Conservation (phyloP, 2,113 vertebrate species). For the Strigops habroptila region DNA sequence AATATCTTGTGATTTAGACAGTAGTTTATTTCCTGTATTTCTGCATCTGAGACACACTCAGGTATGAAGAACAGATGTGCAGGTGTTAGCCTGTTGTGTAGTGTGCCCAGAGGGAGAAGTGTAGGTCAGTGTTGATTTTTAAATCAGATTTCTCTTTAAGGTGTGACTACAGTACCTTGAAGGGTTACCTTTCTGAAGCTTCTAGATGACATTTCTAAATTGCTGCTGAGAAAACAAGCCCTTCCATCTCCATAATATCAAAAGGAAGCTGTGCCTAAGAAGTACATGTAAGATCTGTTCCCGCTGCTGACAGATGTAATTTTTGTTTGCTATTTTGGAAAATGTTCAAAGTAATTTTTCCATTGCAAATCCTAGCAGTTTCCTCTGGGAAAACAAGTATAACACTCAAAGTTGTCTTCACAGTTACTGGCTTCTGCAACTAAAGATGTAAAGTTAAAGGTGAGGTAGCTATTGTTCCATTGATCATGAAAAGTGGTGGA, state of each 20-base stretch:
- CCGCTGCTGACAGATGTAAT: constrained; percentile 66
- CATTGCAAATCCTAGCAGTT: constrained; percentile 46
- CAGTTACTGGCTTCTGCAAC: constrained; percentile 24
- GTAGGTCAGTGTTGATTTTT: constrained; percentile 27
- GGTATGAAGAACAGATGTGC: constrained; percentile 51
- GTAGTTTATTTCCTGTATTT: constrained; percentile 41
- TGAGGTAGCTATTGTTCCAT: not conserved
- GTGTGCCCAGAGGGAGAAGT: constrained; percentile 21
- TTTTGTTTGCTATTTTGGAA: constrained; percentile 71
- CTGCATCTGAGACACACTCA: constrained; percentile 18
- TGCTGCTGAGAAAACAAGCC: constrained; percentile 63
- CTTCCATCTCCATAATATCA: constrained; percentile 54
- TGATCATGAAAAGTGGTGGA: not conserved
- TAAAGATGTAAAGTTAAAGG: constrained; percentile 8
- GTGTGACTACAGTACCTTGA: constrained; percentile 2
- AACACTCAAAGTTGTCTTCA: constrained; percentile 13
- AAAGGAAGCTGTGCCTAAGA: constrained; percentile 68
- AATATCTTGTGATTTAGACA: constrained; percentile 12
- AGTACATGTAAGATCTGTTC: constrained; percentile 64
- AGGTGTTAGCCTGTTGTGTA: constrained; percentile 12
- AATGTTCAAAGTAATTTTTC: constrained; percentile 62
- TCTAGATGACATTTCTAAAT: constrained; percentile 58
- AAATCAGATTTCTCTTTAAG: constrained; percentile 14
- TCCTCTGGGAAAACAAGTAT: constrained; percentile 29
- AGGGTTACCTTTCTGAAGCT: constrained; percentile 28